phyloP scores from a whole-genome alignment of 2,888 invertebrate genomes.

The Agriopis leucophaearia region DNA sequence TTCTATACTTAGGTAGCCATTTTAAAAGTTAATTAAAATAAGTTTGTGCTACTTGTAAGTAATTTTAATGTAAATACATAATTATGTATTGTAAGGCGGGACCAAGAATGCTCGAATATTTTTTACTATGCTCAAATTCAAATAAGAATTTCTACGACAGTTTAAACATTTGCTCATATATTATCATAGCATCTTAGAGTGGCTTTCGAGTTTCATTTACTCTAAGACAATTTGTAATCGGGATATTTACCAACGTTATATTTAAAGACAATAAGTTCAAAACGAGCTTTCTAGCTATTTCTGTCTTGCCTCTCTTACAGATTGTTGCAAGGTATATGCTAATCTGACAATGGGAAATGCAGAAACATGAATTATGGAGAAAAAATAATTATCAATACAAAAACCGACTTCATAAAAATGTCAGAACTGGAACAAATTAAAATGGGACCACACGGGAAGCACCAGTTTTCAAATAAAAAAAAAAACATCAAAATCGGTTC shows the following conservation, averaged over 20 bases:
- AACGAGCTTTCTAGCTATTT: background rate
- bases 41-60: slow-evolving; percentile 4
- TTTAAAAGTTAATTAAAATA: background rate
- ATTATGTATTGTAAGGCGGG: slow-evolving; percentile 18
- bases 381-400: background rate
- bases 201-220: background rate
- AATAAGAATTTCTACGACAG: background rate
- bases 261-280: background rate
- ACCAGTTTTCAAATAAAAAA: too few relatives aligned
- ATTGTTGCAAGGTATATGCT: background rate
- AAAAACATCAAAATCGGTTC: too few relatives aligned
- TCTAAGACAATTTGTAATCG: background rate
- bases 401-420: too few relatives aligned
- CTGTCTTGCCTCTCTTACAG: background rate
- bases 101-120: slow-evolving; percentile 31
- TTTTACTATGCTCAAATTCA: slow-evolving; percentile 27
- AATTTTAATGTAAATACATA: slow-evolving; percentile 21
- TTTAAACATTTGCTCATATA: slow-evolving; percentile 14
- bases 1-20: background rate
- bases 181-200: slow-evolving; percentile 8
- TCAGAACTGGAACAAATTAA: too few relatives aligned
- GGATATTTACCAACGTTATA: background rate
- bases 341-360: background rate
- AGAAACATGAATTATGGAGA: background rate
- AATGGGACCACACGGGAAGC: too few relatives aligned